phyloP scores from a whole-genome alignment of 2,888 invertebrate genomes.

The Drosophila ustulata region DNA sequence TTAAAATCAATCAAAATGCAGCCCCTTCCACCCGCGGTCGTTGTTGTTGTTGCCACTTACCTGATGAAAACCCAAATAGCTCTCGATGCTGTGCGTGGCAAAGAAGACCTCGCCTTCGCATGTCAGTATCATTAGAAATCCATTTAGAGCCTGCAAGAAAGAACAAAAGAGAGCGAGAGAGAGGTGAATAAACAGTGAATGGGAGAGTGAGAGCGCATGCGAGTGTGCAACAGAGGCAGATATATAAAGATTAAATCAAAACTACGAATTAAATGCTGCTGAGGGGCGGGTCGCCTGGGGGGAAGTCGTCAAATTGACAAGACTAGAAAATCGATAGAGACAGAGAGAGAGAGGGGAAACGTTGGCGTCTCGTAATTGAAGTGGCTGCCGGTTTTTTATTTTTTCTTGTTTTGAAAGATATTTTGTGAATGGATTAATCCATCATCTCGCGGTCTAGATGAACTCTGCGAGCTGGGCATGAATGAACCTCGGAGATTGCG shows the following conservation, averaged over 20 bases:
- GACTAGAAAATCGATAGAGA: conserved; percentile 54
- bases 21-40: conserved; percentile 5
- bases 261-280: conserved; percentile 72
- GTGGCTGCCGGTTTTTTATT: conserved; percentile 63
- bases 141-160: conserved; percentile 96
- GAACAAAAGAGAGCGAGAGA: conserved; percentile 55
- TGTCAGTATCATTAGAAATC: conserved; percentile 99
- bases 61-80: conserved; percentile 99
- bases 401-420: conserved; percentile 7
- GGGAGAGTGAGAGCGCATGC: background rate
- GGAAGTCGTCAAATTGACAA: conserved; percentile 49
- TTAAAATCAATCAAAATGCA: conserved; percentile 75
- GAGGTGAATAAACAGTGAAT: conserved; percentile 9
- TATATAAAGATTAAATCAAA: conserved; percentile 71
- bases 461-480: conserved; percentile 31
- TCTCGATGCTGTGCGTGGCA: conserved; percentile 99
- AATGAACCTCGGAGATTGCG: conserved; percentile 47
- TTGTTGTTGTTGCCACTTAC: conserved; percentile 87
- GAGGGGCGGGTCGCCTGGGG: conserved; percentile 5
- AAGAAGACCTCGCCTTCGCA: conserved; percentile 99
- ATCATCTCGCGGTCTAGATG: conserved; percentile 65
- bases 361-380: conserved; percentile 58
- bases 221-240: background rate
- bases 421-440: conserved; percentile 78
- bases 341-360: conserved; percentile 8